phyloP scores from a whole-genome alignment of 2,113 vertebrate species.

The Sinosuthora webbiana region DNA sequence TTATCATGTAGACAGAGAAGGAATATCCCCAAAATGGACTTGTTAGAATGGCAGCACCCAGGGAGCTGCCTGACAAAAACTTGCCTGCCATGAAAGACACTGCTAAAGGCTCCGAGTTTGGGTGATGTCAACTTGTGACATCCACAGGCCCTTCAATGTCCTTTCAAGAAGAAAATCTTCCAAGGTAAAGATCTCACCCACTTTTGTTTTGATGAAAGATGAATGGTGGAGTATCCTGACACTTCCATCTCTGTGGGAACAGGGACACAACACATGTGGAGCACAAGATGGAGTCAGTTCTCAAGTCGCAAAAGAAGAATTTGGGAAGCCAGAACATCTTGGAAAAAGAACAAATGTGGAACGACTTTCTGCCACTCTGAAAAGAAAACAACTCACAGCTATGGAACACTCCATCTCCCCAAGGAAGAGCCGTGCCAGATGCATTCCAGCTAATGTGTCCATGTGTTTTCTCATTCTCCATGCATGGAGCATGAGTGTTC shows the following conservation, averaged over 20 bases:
- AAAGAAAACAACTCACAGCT: conserved; percentile 46
- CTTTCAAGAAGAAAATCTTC: not conserved
- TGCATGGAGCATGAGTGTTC: not conserved
- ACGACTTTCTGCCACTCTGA: conserved; percentile 22
- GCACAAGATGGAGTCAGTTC: not conserved
- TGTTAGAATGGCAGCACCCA: not conserved
- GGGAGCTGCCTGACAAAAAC: not conserved
- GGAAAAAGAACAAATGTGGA: conserved; percentile 30
- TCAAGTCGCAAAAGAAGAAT: conserved; percentile 3
- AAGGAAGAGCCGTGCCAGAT: conserved; percentile 13
- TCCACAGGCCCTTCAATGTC: accelerated
- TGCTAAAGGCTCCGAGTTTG: not conserved
- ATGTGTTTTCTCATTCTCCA: conserved; percentile 32
- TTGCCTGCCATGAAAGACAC: not conserved
- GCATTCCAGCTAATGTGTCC: conserved; percentile 17
- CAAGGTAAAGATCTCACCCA: not conserved
- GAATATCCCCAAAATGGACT: not conserved
- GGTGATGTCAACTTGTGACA: not conserved
- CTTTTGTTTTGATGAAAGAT: not conserved
- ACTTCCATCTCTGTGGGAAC: not conserved
- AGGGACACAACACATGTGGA: not conserved
- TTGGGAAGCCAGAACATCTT: conserved; percentile 2
- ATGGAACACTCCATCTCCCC: conserved; percentile 50
- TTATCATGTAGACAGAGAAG: not conserved
- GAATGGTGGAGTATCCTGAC: not conserved